These are phyloP conservation scores for Aricia artaxerxes DNA, from an alignment of 2,888 invertebrate species.

Conservation along the genomic window DNA sequence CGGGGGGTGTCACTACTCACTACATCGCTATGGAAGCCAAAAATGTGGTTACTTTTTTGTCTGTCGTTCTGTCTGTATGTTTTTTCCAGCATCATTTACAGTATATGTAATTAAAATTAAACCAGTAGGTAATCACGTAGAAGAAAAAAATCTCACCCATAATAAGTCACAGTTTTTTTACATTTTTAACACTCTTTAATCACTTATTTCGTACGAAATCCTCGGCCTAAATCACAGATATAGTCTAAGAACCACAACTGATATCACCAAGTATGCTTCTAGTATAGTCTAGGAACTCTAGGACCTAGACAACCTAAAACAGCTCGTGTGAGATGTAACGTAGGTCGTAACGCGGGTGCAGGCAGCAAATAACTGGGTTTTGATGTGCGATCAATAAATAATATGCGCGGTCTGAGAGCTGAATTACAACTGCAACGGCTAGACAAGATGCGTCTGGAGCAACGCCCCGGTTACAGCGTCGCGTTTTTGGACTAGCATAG, in stretches of 20 bases:
- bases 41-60: no score
- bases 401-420: conserved; percentile 20
- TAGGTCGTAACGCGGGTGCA: conserved; percentile 5
- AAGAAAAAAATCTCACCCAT: neutral
- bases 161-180: neutral
- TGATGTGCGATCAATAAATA: conserved; percentile 29
- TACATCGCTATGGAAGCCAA: no score
- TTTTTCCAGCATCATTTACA: no score
- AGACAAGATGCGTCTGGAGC: conserved; percentile 11
- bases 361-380: neutral
- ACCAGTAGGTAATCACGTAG: neutral
- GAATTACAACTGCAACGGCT: conserved; percentile 11
- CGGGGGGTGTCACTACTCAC: no score
- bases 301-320: neutral
- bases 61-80: no score
- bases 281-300: neutral
- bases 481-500: neutral
- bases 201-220: neutral
- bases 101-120: no score
- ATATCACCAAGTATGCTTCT: neutral
- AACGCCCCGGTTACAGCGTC: neutral
- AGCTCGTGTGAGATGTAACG: neutral
- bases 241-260: neutral
- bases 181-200: neutral
- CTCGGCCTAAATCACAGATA: neutral